Conservation (phyloP, 2,888 invertebrate species). For the Polyploca ridens region DNA sequence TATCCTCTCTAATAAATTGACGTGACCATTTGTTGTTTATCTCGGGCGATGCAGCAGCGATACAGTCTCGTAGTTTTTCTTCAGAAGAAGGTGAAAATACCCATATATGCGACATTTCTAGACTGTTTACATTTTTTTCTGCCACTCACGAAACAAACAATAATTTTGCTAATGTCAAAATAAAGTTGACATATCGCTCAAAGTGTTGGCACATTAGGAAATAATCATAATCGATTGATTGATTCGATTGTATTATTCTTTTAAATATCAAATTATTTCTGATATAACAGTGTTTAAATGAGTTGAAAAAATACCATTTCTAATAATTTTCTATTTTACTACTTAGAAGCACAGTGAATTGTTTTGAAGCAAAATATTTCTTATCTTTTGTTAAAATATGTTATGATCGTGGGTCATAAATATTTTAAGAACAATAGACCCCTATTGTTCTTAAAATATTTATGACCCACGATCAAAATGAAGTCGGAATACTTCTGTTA, state of each 20-base stretch:
- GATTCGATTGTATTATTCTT: too few species aligned
- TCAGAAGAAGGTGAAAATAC: conserved; percentile 49
- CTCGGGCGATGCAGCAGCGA: conserved; percentile 40
- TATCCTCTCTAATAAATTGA: conserved; percentile 37
- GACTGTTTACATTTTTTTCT: background rate
- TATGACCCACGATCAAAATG: background rate
- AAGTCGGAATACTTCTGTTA: background rate
- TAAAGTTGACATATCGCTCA: too few species aligned
- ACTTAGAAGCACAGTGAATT: too few species aligned
- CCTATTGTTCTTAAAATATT: background rate
- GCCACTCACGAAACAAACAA: background rate
- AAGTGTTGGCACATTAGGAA: too few species aligned
- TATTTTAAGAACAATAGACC: background rate
- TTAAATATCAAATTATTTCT: too few species aligned
- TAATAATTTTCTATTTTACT: too few species aligned
- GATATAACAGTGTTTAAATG: too few species aligned
- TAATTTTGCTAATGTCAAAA: too few species aligned
- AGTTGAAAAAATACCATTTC: too few species aligned
- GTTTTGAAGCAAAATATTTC: too few species aligned
- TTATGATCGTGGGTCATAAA: background rate
- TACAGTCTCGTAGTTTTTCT: conserved; percentile 38
- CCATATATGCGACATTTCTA: conserved; percentile 54
- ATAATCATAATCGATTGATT: too few species aligned
- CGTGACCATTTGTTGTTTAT: conserved; percentile 51
- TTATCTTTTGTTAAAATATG: background rate